These are phyloP conservation scores for Oconnorella tubifera DNA, from an alignment of 2,888 invertebrate species.

Conservation along the genomic window DNA sequence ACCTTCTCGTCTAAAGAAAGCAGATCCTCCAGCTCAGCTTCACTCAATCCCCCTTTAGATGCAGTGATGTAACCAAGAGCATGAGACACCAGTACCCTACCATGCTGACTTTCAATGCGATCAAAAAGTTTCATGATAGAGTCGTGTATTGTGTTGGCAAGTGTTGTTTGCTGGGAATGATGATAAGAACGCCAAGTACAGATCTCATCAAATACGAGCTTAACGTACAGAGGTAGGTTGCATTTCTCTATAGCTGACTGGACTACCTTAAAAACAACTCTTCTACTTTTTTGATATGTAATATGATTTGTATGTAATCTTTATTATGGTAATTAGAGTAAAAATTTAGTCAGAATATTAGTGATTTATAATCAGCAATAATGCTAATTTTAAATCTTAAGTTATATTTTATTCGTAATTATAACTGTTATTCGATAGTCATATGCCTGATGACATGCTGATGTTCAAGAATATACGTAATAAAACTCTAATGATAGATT, in stretches of 20 bases:
- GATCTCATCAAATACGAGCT: conserved; percentile 96
- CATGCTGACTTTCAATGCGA: conserved; percentile 82
- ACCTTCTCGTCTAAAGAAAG: conserved; percentile 86
- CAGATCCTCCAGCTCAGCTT: conserved; percentile 92
- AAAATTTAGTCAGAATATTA: no score
- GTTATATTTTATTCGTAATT: no score
- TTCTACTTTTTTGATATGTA: no score
- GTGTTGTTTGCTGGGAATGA: no score
- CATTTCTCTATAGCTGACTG: conserved; percentile 89
- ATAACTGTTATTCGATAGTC: no score
- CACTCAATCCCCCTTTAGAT: conserved; percentile 82
- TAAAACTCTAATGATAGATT: no score
- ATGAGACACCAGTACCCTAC: conserved; percentile 54
- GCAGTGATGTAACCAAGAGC: conserved; percentile 84
- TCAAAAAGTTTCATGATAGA: conserved; percentile 95
- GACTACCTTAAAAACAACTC: conserved; percentile 62
- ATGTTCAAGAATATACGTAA: no score
- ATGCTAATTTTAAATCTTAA: no score
- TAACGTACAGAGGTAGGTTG: conserved; percentile 92
- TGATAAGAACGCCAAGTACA: conserved; percentile 96
- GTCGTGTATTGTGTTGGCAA: conserved; percentile 74
- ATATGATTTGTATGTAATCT: no score
- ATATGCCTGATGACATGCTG: no score
- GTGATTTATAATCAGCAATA: no score
- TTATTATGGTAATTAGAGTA: no score